Evolutionary conservation across 2,113 vertebrate species (phyloP).

Genomic region (Chloroceryle aenea): DNA sequence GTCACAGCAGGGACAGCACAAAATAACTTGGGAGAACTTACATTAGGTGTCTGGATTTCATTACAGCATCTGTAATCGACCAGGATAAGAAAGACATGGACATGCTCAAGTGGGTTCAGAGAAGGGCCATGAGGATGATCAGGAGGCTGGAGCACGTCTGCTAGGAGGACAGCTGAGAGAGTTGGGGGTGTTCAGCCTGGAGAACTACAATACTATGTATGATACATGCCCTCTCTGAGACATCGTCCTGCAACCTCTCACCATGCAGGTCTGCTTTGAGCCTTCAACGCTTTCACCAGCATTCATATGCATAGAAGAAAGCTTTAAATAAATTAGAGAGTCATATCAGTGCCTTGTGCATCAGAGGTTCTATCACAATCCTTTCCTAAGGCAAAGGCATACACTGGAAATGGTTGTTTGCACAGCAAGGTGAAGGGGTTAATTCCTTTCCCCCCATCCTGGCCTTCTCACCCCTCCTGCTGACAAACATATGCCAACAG

Average conservation of each 20-base stretch:
- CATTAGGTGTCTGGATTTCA: not conserved
- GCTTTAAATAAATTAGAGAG: not conserved
- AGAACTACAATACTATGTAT: not conserved
- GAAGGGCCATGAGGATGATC: not conserved
- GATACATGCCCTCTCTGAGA: not conserved
- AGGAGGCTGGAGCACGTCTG: not conserved
- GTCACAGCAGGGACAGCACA: not conserved
- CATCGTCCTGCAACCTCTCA: not conserved
- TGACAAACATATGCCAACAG: not conserved
- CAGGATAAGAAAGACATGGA: not conserved
- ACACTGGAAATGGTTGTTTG: not conserved
- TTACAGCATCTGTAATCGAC: not conserved
- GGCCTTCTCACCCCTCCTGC: not conserved
- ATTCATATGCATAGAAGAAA: not conserved
- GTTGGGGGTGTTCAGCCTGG: not conserved
- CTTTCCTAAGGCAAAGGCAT: not conserved
- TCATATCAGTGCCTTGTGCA: not conserved
- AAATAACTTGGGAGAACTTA: not conserved
- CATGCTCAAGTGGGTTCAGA: not conserved
- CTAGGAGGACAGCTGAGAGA: not conserved
- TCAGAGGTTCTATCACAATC: not conserved
- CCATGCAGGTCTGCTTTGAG: not conserved
- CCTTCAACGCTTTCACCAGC: not conserved
- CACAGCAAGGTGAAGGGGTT: not conserved
- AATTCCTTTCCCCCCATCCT: fast-evolving